Percentiles rank a stretch among this genome's conserved stretches.
Evolutionary conservation across 2,113 vertebrate genomes (phyloP).

Genomic region (Eleginops maclovinus): DNA sequence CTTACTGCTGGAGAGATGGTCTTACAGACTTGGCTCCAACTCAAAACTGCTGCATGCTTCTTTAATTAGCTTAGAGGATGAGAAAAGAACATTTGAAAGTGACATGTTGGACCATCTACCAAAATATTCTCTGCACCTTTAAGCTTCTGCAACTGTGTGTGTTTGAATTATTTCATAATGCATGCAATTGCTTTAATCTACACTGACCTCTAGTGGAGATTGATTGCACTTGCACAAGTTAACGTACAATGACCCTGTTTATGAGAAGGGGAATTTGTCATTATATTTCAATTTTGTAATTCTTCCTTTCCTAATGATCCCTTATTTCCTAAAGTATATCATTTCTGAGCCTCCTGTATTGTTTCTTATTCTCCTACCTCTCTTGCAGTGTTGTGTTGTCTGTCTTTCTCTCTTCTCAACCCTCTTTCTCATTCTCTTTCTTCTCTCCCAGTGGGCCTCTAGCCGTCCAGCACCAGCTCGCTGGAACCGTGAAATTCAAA

Average conservation of each 20-base stretch:
- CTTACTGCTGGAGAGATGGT: conserved; percentile 32
- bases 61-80: conserved; percentile 34
- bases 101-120: background rate
- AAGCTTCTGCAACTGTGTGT: background rate
- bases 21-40: conserved; percentile 32
- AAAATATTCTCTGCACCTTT: background rate
- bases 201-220: conserved; percentile 78
- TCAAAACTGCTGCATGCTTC: conserved; percentile 33
- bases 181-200: conserved; percentile 59
- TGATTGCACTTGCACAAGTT: conserved; percentile 55
- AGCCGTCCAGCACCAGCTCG: conserved; percentile 43
- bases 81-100: conserved; percentile 55
- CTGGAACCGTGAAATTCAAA: conserved; percentile 42
- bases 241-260: background rate
- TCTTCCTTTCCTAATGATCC: background rate
- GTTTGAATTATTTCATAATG: conserved; percentile 13
- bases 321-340: background rate
- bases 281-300: conserved; percentile 11
- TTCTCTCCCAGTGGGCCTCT: conserved; percentile 57
- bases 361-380: conserved; percentile 63
- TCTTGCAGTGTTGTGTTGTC: conserved; percentile 24
- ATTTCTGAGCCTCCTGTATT: conserved; percentile 27
- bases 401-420: conserved; percentile 31
- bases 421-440: conserved; percentile 70
- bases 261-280: background rate